Percentiles rank a stretch among this genome's conserved stretches.
Conservation (phyloP, 2,797 vertebrate species). For the Meriones psammophilus region DNA sequence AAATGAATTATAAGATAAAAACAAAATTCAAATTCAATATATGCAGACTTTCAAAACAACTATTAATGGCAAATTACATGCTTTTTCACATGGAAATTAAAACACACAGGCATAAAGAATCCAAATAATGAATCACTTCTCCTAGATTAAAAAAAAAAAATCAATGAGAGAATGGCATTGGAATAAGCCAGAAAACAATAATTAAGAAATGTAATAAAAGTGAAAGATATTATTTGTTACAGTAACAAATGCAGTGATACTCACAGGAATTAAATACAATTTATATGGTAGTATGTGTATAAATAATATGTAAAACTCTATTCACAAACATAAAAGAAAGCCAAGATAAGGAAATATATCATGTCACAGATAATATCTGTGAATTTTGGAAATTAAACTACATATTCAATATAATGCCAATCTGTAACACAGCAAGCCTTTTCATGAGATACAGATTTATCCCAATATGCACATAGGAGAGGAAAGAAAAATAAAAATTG, state of each 20-base stretch:
- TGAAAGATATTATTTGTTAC: constrained; percentile 27
- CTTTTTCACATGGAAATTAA: constrained; percentile 35
- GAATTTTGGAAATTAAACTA: constrained; percentile 54
- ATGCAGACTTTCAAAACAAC: not conserved
- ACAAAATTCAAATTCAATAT: not conserved
- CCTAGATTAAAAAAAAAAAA: not conserved
- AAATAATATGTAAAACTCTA: constrained; percentile 18
- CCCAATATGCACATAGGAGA: not conserved
- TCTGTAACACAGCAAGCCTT: not conserved
- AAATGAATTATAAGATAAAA: not conserved
- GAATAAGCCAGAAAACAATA: not conserved
- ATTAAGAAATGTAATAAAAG: constrained; percentile 56
- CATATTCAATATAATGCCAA: constrained; percentile 15
- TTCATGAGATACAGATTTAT: not conserved
- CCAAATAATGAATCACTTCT: constrained; percentile 30
- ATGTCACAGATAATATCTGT: not conserved
- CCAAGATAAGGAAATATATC: constrained; percentile 14
- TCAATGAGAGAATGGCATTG: constrained; percentile 5
- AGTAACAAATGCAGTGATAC: not conserved
- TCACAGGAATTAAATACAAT: constrained; percentile 36
- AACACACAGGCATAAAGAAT: not conserved
- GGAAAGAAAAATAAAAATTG: not conserved
- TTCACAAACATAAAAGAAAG: constrained; percentile 13
- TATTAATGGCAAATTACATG: not conserved
- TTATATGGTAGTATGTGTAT: not conserved